Evolutionary conservation across 1,140 invertebrate species (phyloP).

Genomic region (Atta cephalotes): DNA sequence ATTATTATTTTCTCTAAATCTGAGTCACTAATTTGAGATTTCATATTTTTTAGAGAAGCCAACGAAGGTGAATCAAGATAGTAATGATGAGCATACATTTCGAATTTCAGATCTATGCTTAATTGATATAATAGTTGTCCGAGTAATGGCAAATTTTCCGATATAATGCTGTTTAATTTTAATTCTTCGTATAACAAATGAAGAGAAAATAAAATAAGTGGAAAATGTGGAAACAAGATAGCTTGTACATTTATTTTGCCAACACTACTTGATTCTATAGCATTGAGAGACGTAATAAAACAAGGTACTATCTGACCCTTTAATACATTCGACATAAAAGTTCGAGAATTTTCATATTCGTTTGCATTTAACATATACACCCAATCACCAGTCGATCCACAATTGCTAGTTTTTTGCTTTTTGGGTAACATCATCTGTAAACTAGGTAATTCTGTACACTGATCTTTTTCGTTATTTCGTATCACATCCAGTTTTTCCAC

Average conservation of each 20-base stretch:
- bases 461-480: slow-evolving; percentile 84
- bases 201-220: slow-evolving; percentile 92
- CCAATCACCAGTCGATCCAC: slow-evolving; percentile 92
- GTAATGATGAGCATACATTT: slow-evolving; percentile 93
- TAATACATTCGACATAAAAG: slow-evolving; percentile 76
- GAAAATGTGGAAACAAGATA: slow-evolving; percentile 91
- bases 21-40: slow-evolving; percentile 84
- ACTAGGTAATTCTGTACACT: slow-evolving; percentile 73
- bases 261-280: slow-evolving; percentile 77
- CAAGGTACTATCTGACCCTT: slow-evolving; percentile 73
- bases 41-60: slow-evolving; percentile 83
- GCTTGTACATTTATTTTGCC: slow-evolving; percentile 89
- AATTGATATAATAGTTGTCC: slow-evolving; percentile 92
- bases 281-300: slow-evolving; percentile 68
- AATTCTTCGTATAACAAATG: slow-evolving; percentile 97
- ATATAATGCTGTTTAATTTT: slow-evolving; percentile 92
- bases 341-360: slow-evolving; percentile 83
- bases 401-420: slow-evolving; percentile 86
- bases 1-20: slow-evolving; percentile 88
- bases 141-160: slow-evolving; percentile 90
- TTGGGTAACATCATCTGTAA: slow-evolving; percentile 83
- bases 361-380: slow-evolving; percentile 89
- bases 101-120: slow-evolving; percentile 91
- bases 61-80: slow-evolving; percentile 93
- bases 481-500: slow-evolving; percentile 88